Base-by-base conservation (phyloP, 2,113 vertebrate genomes). In the Puntigrus tetrazona region DNA sequence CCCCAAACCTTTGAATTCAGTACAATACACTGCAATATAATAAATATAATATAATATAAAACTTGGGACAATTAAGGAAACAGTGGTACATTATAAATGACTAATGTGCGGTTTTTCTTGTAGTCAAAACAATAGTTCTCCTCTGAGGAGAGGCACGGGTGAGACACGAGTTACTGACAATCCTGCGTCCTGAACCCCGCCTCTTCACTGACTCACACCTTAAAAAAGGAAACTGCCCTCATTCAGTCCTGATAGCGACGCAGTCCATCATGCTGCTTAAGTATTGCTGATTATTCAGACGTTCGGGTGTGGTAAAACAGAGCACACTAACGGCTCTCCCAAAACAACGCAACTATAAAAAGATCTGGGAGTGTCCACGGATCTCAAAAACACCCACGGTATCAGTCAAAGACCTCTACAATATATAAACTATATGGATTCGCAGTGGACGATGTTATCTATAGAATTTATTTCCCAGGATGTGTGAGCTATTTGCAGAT, bases 121-220 rank as follows among this genome's bases (percentile, higher is more conserved):
- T 79, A 83, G 20, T 67, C 57, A 79, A 81, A 87, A 78, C 57
- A 86, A 78, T 65, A 73, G 29, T 41, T 57, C 18, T 77, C 22
- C n/a, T 63, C 11, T 63, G 78, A 61, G 84, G 72, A 86, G 41
- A 88, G 74, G 31, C 80, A 79, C 61, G 61, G 76, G 78, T 80
- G 67, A 82, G 85, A 74, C 78, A 82, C 67, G 78, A 88, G 87
- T 86, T 81, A 84, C 90, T 91, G 87, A 87, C 67, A 9, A 80
- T 88, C 85, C 89, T 88, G 90, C 84, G 50, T 78, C 85, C 90
- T 87, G 75, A 87, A 91, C 90, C 91, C 89, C 88, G 88, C 86
- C 91, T 92, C 75, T 87, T 90, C 91, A 90, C 86, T 94, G 92
- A 94, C 86, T 95, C 93, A 93, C 89, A 91, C 88, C 89, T 91